A percentile compares a stretch with the other conserved stretches of the same genome.
Conservation (phyloP, 2,888 invertebrate genomes). For the Oeneis ivallda region DNA sequence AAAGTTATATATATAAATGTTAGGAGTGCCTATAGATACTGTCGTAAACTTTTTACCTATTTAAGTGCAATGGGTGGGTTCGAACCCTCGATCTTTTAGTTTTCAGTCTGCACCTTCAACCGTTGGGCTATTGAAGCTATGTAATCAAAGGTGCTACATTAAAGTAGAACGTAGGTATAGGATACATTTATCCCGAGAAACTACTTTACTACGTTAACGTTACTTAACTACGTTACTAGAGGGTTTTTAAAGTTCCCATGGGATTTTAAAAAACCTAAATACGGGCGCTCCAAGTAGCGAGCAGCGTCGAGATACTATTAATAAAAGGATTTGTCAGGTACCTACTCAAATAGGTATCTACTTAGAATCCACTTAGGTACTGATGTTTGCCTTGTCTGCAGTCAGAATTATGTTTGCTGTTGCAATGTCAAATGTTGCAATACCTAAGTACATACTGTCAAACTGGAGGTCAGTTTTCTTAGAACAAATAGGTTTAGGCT, state of each 20-base stretch:
- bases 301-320: neutral
- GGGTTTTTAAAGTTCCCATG: neutral
- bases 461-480: constrained; percentile 15
- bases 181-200: no score
- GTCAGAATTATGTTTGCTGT: constrained; percentile 8
- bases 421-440: constrained; percentile 6
- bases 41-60: no score
- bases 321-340: neutral
- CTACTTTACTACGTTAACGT: no score
- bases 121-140: no score
- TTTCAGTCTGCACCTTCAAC: no score
- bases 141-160: no score
- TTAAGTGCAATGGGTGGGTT: no score
- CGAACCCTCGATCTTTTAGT: no score
- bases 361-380: constrained; percentile 4
- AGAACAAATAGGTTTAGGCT: neutral
- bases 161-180: no score
- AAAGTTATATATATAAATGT: no score
- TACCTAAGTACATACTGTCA: constrained; percentile 6
- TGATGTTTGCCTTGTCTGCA: constrained; percentile 13
- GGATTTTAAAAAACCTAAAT: neutral
- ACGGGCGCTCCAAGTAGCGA: neutral
- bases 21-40: no score
- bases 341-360: neutral
- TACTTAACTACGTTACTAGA: no score